Conservation (phyloP, 2,888 invertebrate species). For the Euproctis similis region DNA sequence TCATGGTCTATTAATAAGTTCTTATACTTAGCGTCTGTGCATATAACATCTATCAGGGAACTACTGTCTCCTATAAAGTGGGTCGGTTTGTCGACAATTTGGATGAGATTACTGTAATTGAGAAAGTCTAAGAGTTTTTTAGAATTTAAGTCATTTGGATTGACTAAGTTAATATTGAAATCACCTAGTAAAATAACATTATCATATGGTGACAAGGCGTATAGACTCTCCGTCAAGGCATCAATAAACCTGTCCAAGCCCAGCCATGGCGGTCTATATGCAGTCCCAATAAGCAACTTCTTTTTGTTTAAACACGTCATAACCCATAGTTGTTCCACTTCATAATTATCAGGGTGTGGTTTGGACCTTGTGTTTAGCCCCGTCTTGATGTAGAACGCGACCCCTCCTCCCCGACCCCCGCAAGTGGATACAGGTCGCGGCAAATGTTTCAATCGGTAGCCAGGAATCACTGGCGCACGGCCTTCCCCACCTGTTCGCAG, state of each 20-base stretch:
- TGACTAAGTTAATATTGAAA: background rate
- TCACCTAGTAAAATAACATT: background rate
- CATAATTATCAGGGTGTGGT: background rate
- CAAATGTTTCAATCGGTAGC: background rate
- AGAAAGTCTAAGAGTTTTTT: background rate
- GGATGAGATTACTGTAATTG: background rate
- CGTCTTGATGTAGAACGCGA: background rate
- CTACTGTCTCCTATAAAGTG: background rate
- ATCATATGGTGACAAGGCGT: background rate
- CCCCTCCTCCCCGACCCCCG: background rate
- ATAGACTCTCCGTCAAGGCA: background rate
- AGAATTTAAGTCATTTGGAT: background rate
- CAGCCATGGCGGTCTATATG: background rate
- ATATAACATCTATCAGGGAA: too few species aligned
- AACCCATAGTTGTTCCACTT: background rate
- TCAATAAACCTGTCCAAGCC: background rate
- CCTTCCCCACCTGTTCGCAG: background rate
- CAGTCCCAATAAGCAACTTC: background rate
- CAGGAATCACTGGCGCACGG: background rate
- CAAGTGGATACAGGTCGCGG: too few species aligned
- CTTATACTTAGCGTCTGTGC: background rate
- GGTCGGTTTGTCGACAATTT: background rate
- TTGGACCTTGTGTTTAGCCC: background rate
- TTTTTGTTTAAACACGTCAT: background rate
- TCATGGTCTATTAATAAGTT: background rate